Percentiles rank a stretch among this genome's conserved stretches.
These are phyloP conservation scores for Schizaphis graminum DNA, from an alignment of 2,888 invertebrate genomes.

Conservation along the genomic window DNA sequence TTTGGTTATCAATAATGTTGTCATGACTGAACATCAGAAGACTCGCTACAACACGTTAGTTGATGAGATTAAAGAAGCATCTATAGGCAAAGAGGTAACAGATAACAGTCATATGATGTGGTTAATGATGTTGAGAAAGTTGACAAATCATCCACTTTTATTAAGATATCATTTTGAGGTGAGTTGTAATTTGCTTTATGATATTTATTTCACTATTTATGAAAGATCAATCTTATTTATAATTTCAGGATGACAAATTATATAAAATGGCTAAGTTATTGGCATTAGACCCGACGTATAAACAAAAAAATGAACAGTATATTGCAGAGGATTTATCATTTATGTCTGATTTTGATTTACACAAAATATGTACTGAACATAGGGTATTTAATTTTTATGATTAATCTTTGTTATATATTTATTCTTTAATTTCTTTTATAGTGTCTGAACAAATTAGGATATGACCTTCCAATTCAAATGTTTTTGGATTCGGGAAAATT, in stretches of 20 bases:
- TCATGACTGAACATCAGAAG: slow-evolving; percentile 82
- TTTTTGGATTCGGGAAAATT: slow-evolving; percentile 92
- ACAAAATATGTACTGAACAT: slow-evolving; percentile 81
- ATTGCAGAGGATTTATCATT: slow-evolving; percentile 89
- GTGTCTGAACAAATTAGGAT: slow-evolving; percentile 75
- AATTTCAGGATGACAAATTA: slow-evolving; percentile 68
- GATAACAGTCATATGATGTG: slow-evolving; percentile 81
- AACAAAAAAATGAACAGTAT: slow-evolving; percentile 83
- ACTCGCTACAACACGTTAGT: slow-evolving; percentile 83
- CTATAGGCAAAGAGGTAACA: slow-evolving; percentile 54
- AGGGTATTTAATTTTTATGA: slow-evolving; percentile 72
- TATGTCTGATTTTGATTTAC: slow-evolving; percentile 93
- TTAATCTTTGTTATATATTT: slow-evolving; percentile 15
- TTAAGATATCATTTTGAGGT: slow-evolving; percentile 79
- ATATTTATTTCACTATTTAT: slow-evolving; percentile 43
- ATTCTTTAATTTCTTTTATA: slow-evolving; percentile 69
- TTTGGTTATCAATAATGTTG: slow-evolving; percentile 78
- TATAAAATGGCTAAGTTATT: slow-evolving; percentile 80
- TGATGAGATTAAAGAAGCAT: slow-evolving; percentile 74
- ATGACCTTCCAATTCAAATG: slow-evolving; percentile 76
- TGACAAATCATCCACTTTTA: slow-evolving; percentile 93
- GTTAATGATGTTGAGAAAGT: slow-evolving; percentile 94
- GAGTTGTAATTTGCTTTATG: neutral
- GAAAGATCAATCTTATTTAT: neutral
- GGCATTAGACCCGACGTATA: slow-evolving; percentile 78